These are phyloP conservation scores for Nephotettix cincticeps DNA, from an alignment of 1,140 invertebrate genomes.

Conservation along the genomic window DNA sequence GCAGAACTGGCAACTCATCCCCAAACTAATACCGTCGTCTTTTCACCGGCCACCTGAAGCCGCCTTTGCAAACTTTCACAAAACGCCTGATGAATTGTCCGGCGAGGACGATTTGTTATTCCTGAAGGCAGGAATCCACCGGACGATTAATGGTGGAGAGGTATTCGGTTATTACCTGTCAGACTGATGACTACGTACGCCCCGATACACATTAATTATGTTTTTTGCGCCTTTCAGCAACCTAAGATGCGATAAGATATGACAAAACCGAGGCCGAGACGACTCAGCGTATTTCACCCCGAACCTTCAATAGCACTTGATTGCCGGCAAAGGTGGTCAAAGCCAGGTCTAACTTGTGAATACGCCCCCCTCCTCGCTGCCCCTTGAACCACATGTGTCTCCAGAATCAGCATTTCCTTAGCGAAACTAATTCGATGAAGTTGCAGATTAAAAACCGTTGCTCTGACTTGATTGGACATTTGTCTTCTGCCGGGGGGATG, in stretches of 20 bases:
- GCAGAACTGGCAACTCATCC: too few species aligned
- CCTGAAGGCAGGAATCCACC: constrained; percentile 9
- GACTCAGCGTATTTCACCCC: constrained; percentile 9
- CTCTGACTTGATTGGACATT: too few species aligned
- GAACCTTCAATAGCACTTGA: neutral
- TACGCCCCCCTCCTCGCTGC: neutral
- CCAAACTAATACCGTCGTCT: too few species aligned
- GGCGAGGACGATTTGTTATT: constrained; percentile 18
- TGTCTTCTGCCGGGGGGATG: too few species aligned
- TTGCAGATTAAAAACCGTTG: constrained; percentile 13
- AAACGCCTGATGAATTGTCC: neutral
- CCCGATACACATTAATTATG: constrained; percentile 15
- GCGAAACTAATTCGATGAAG: constrained; percentile 5
- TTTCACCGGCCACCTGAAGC: too few species aligned
- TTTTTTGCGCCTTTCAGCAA: constrained; percentile 9
- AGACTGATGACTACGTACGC: constrained; percentile 11
- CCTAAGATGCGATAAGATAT: neutral
- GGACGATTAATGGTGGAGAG: constrained; percentile 6
- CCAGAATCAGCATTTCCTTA: neutral
- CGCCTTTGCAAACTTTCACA: too few species aligned
- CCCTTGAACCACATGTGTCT: neutral
- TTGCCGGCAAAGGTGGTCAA: neutral
- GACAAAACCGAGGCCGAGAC: neutral
- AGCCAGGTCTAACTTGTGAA: neutral
- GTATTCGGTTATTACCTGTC: constrained; percentile 19